These are phyloP conservation scores for Idaea biselata DNA, from an alignment of 2,888 invertebrate genomes.

Conservation along the genomic window DNA sequence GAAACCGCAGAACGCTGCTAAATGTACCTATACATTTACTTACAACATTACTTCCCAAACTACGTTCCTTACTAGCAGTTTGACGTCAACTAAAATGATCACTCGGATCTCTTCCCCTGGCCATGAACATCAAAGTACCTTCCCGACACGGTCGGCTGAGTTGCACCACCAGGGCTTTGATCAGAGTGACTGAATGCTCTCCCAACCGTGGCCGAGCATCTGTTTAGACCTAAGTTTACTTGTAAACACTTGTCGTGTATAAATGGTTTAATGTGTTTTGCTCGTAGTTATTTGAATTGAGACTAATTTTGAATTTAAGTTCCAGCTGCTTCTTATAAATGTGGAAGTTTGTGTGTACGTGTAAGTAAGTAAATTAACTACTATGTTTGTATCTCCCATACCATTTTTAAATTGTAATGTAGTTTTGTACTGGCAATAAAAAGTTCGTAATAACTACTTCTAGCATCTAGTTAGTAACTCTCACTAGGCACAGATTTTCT, in stretches of 20 bases:
- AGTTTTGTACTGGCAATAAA: too few relatives aligned
- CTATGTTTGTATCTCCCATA: too few relatives aligned
- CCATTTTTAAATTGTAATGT: too few relatives aligned
- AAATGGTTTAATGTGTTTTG: not conserved
- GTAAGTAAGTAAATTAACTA: too few relatives aligned
- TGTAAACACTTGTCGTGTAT: not conserved
- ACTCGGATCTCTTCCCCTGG: constrained; percentile 7
- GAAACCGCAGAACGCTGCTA: too few relatives aligned
- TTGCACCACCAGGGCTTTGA: constrained; percentile 4
- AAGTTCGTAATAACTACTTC: too few relatives aligned
- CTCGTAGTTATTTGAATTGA: not conserved
- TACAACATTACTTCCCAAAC: not conserved
- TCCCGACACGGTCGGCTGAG: constrained; percentile 4
- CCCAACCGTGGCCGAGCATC: not conserved
- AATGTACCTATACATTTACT: too few relatives aligned
- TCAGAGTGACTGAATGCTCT: not conserved
- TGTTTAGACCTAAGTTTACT: not conserved
- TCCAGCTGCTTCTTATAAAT: too few relatives aligned
- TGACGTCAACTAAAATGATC: not conserved
- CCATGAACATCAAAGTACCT: constrained; percentile 25
- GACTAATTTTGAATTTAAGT: too few relatives aligned
- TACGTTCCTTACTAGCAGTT: not conserved
- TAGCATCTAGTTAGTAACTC: too few relatives aligned
- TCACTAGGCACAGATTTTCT: too few relatives aligned
- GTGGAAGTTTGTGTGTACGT: too few relatives aligned